phyloP scores from a whole-genome alignment of 2,888 invertebrate species.

The Leptopilina drosophilae region DNA sequence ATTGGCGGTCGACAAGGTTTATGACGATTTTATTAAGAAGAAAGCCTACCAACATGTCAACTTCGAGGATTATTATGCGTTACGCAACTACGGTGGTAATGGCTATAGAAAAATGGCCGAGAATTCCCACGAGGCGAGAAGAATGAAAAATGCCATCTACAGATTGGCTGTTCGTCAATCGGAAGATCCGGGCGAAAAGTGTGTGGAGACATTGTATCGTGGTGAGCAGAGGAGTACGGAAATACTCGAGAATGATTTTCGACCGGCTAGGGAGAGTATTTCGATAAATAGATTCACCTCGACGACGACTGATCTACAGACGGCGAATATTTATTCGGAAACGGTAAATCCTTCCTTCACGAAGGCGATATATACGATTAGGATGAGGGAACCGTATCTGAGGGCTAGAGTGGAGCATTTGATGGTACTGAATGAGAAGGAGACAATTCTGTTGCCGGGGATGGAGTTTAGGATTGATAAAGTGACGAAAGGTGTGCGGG shows the following conservation, averaged over 20 bases:
- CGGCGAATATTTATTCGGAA: not conserved
- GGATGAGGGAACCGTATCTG: not conserved
- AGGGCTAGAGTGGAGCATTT: not conserved
- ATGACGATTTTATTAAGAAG: not conserved
- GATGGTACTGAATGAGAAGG: not conserved
- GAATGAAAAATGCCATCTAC: slow-evolving; percentile 4
- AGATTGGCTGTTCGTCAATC: not conserved
- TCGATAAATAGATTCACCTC: not conserved
- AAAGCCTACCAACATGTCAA: not conserved
- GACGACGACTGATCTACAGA: not conserved
- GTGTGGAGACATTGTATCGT: not conserved
- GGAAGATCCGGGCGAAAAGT: not conserved
- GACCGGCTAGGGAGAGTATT: not conserved
- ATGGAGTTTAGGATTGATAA: not conserved
- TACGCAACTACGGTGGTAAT: not conserved
- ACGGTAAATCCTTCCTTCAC: not conserved
- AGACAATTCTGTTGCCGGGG: not conserved
- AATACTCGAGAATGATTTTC: not conserved
- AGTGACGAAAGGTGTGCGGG: not conserved
- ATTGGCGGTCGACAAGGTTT: not conserved
- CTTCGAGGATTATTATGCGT: not conserved
- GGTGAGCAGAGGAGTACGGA: not conserved
- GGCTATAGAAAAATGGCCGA: not conserved
- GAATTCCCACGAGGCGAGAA: not conserved
- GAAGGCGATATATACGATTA: not conserved